phyloP scores from a whole-genome alignment of 1,140 invertebrate genomes.

The Heterodera schachtii region DNA sequence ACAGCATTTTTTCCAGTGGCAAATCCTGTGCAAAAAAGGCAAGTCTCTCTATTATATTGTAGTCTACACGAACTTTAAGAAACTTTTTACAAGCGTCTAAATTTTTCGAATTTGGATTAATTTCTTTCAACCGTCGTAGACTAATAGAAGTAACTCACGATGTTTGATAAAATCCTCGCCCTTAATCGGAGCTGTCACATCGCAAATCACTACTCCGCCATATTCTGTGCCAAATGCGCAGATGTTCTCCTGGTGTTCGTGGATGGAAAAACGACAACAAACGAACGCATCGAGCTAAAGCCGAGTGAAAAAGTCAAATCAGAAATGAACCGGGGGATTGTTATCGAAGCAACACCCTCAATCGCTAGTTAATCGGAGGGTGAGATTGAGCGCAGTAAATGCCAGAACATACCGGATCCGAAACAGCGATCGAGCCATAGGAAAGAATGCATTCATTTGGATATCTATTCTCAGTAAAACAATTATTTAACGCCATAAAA shows the following conservation, averaged over 20 bases:
- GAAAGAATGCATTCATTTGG: slow-evolving; percentile 23
- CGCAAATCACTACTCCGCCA: slow-evolving; percentile 15
- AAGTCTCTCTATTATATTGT: background rate
- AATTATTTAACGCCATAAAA: background rate
- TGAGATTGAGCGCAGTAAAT: too few species aligned
- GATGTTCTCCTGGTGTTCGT: slow-evolving; percentile 34
- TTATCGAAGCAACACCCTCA: too few species aligned
- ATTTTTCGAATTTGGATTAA: too few species aligned
- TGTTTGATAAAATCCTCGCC: slow-evolving; percentile 29
- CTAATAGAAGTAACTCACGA: slow-evolving; percentile 2
- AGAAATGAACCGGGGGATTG: background rate
- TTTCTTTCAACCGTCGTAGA: too few species aligned
- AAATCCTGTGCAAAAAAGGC: slow-evolving; percentile 29
- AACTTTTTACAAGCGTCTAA: background rate
- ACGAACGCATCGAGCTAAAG: slow-evolving; percentile 33
- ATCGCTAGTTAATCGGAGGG: too few species aligned
- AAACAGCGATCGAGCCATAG: background rate
- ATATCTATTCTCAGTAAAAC: background rate
- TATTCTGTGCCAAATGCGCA: slow-evolving; percentile 34
- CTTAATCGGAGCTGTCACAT: slow-evolving; percentile 9
- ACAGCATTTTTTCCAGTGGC: slow-evolving; percentile 30
- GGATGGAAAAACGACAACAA: slow-evolving; percentile 31
- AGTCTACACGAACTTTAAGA: background rate
- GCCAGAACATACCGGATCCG: too few species aligned
- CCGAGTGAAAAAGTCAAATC: background rate